These are phyloP conservation scores for Amphiprion ocellaris DNA, from an alignment of 2,113 vertebrate species.

Conservation along the genomic window DNA sequence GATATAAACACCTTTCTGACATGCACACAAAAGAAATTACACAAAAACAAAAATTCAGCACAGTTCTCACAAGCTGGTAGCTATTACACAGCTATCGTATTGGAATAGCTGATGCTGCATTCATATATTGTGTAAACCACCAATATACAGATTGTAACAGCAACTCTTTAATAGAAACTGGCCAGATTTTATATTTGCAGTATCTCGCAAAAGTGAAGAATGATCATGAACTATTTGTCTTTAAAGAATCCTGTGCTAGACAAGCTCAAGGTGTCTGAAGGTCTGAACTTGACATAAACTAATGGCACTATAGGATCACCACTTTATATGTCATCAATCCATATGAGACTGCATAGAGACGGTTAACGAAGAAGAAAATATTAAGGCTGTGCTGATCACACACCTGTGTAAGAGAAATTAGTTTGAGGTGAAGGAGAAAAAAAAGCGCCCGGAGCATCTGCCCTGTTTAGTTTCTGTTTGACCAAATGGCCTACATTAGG, in stretches of 20 bases:
- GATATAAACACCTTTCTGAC: neutral
- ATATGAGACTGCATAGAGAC: conserved; percentile 15
- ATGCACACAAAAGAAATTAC: neutral
- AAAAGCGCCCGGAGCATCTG: conserved; percentile 41
- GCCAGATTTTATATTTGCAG: neutral
- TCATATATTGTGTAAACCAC: neutral
- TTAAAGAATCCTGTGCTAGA: conserved; percentile 1
- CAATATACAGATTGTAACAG: neutral
- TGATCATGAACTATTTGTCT: neutral
- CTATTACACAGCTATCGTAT: neutral
- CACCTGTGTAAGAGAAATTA: conserved; percentile 49
- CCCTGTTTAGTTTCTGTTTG: conserved; percentile 78
- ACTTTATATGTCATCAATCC: conserved; percentile 52
- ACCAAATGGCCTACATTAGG: conserved; percentile 83
- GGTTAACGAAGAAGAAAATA: conserved; percentile 22
- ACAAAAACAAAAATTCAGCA: conserved; percentile 1
- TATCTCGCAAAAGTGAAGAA: neutral
- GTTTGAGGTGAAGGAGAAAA: conserved; percentile 56
- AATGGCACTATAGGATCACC: conserved; percentile 17
- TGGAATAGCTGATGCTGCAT: neutral
- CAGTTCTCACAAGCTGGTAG: neutral
- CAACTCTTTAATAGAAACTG: neutral
- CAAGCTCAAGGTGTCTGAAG: conserved; percentile 19
- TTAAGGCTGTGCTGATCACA: neutral
- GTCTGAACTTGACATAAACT: conserved; percentile 39